phyloP scores from a whole-genome alignment of 2,797 vertebrate species.

The Gobionotothen gibberifrons region DNA sequence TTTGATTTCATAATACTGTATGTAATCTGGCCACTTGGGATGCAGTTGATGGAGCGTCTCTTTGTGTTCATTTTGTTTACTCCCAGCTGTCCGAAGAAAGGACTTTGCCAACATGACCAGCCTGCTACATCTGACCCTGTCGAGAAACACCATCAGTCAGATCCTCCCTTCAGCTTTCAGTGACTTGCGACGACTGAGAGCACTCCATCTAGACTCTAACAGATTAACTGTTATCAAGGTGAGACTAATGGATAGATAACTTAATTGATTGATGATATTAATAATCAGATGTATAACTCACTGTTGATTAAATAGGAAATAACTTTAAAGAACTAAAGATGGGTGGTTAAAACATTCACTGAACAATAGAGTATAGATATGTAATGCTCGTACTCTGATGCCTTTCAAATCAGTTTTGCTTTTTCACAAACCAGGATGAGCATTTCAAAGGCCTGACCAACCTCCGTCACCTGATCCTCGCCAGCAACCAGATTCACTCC shows the following conservation, averaged over 20 bases:
- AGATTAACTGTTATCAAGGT: slow-evolving; percentile 86
- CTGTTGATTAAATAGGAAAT: too few species aligned
- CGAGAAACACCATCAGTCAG: slow-evolving; percentile 92
- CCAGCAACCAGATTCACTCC: slow-evolving; percentile 89
- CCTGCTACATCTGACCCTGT: slow-evolving; percentile 89
- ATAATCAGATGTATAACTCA: neutral
- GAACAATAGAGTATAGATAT: neutral
- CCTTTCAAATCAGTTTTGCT: slow-evolving; percentile 3
- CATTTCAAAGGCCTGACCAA: slow-evolving; percentile 91
- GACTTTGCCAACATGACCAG: slow-evolving; percentile 94
- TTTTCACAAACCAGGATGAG: slow-evolving; percentile 78
- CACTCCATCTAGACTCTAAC: slow-evolving; percentile 91
- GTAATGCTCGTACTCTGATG: neutral
- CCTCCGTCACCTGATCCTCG: slow-evolving; percentile 89
- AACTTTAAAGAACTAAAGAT: too few species aligned
- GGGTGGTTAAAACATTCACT: neutral
- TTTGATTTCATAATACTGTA: neutral
- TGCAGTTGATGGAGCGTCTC: neutral
- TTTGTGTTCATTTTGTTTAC: slow-evolving; percentile 19
- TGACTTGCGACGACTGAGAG: slow-evolving; percentile 89
- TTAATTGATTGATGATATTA: slow-evolving; percentile 16
- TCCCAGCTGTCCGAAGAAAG: slow-evolving; percentile 82
- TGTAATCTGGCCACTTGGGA: neutral
- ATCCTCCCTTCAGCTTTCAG: slow-evolving; percentile 91
- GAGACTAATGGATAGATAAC: slow-evolving; percentile 15